Evolutionary conservation across 1,140 invertebrate species (phyloP).

Genomic region (Wiebesia pumilae): DNA sequence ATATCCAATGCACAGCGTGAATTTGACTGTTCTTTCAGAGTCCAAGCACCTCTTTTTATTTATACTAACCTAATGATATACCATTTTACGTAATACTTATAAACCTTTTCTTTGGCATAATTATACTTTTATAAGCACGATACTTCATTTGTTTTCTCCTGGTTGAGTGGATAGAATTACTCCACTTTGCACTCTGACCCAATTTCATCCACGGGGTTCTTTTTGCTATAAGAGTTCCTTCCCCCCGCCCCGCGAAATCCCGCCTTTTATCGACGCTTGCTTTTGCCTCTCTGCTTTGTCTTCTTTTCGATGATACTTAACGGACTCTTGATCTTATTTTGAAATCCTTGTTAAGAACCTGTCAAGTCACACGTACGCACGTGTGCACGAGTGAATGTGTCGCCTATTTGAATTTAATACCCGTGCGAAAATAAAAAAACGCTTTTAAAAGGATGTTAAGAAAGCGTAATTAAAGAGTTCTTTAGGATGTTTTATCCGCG

Average conservation of each 20-base stretch:
- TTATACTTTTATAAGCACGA: not conserved
- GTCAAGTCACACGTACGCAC: not conserved
- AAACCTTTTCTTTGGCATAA: not conserved
- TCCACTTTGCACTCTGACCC: not conserved
- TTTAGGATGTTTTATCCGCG: no score
- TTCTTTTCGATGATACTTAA: not conserved
- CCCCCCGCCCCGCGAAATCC: not conserved
- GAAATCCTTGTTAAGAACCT: slow-evolving; percentile 10
- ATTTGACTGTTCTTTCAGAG: no score
- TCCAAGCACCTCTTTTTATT: no score
- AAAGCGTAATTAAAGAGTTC: no score
- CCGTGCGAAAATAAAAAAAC: no score
- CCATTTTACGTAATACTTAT: not conserved
- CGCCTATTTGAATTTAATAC: not conserved
- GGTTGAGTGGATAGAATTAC: not conserved
- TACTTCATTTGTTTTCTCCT: not conserved
- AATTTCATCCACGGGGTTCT: not conserved
- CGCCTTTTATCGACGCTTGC: not conserved
- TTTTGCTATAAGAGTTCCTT: slow-evolving; percentile 5
- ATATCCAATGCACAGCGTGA: no score
- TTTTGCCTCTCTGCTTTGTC: not conserved
- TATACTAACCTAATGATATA: no score
- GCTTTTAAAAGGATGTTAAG: no score
- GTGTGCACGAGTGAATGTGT: not conserved
- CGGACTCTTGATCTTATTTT: slow-evolving; percentile 35